Base-by-base conservation (phyloP, 2,113 vertebrate genomes). In the Cinclus cinclus region DNA sequence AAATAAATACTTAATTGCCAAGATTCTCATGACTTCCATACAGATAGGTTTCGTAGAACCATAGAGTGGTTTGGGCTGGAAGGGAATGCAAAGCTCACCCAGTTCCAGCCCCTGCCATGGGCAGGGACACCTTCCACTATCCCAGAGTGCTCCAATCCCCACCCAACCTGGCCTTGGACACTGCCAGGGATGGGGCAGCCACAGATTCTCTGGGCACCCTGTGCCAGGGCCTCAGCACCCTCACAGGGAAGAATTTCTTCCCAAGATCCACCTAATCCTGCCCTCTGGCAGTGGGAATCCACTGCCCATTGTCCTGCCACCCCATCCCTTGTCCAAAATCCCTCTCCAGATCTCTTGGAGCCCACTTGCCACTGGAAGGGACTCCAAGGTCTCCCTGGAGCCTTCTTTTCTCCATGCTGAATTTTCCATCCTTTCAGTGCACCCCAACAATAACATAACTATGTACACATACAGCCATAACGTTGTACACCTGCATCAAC, bases 81-180 rank as follows among this genome's bases (percentile, higher is more conserved):
- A 59, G 19, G 39, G 3, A 52, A 1, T 9, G n/a, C 8, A 46
- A 59, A 89, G 9, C 2, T 46, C 44, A 52, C 27, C 5, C 19
- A 12, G 10, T 49, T 18, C 47, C 23, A 41, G 0, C 4, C 22
- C 11, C 11, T 55, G 70, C 25, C 55, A 35, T 11, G 55, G 37
- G 11, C 70, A 76, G 55, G 79, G 41, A 49, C 70, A 62, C 3
- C 5, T 83, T 7, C 55, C 6, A 33, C 41, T 9, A 1, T 2
- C 17, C 55, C 55, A 83, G 63, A 25, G 0, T 69, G 63, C 35
- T 69, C 47, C 47, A 53, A 41, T 20, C 5, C 19, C 27, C 0
- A 0, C 47, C 24, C 70, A 83, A 0, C 3, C n/a, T 55, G 47
- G 30, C 25, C 41, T 47, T 0, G 70, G 0, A 19, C 70, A 7